Percentiles rank a stretch among this genome's conserved stretches.
Conservation (phyloP, 1,140 invertebrate genomes). For the Drusus annulatus region DNA sequence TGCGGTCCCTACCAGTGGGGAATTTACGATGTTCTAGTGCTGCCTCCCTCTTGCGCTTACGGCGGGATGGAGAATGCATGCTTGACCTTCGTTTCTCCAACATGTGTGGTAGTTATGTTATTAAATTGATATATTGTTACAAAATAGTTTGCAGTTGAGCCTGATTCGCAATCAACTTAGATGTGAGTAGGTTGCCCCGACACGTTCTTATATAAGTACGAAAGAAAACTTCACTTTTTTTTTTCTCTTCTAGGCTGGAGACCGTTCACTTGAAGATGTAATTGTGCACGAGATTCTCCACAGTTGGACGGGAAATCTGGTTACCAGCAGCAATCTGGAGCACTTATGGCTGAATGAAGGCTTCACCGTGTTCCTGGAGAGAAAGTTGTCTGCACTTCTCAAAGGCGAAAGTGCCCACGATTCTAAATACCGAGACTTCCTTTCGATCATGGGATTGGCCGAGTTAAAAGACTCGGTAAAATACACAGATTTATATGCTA, state of each 20-base stretch:
- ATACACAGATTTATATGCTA: neutral
- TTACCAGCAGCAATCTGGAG: constrained; percentile 94
- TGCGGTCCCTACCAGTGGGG: constrained; percentile 90
- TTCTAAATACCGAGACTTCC: constrained; percentile 81
- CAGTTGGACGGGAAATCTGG: constrained; percentile 96
- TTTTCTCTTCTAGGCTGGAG: constrained; percentile 78
- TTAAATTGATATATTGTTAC: neutral
- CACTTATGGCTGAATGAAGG: constrained; percentile 99
- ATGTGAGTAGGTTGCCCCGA: no score
- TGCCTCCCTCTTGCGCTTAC: constrained; percentile 95
- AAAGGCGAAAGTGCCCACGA: constrained; percentile 70
- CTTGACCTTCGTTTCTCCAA: constrained; percentile 95
- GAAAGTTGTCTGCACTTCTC: constrained; percentile 85
- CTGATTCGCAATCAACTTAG: no score
- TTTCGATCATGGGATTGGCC: constrained; percentile 82
- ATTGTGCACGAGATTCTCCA: constrained; percentile 97
- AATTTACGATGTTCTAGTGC: constrained; percentile 90
- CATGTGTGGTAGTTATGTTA: constrained; percentile 75
- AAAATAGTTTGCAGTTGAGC: no score
- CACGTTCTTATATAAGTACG: no score
- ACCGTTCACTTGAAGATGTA: constrained; percentile 89
- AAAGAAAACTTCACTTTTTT: no score
- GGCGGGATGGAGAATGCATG: constrained; percentile 99
- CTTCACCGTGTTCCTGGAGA: constrained; percentile 93
- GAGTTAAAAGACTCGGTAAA: constrained; percentile 81